Conservation (phyloP, 2,797 vertebrate species). For the Microtus obscurus region DNA sequence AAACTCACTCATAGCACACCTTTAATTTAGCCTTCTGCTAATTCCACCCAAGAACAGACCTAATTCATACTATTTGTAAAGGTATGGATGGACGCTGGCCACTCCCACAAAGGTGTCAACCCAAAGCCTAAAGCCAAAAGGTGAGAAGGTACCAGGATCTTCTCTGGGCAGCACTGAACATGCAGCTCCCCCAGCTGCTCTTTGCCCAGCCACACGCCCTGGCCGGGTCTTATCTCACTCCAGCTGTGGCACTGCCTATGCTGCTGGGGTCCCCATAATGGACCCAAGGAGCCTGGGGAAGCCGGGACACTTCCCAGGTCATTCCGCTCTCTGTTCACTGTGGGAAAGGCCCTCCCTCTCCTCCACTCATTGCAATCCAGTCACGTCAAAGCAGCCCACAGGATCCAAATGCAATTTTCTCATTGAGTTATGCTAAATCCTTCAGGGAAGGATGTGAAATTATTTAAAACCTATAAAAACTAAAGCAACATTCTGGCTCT, state of each 20-base stretch:
- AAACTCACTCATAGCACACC: background rate
- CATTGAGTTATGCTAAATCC: slow-evolving; percentile 85
- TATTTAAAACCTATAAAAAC: slow-evolving; percentile 86
- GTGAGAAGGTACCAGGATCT: background rate
- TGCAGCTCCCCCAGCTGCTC: background rate
- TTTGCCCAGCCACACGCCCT: background rate
- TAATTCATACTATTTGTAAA: background rate
- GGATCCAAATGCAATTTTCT: slow-evolving; percentile 86
- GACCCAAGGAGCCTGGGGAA: background rate
- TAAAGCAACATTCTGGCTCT: slow-evolving; percentile 83
- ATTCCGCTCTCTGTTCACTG: background rate
- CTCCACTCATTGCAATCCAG: slow-evolving; percentile 80
- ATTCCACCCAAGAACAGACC: background rate
- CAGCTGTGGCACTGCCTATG: background rate
- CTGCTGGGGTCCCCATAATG: background rate
- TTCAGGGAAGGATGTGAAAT: slow-evolving; percentile 84
- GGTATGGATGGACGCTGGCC: background rate
- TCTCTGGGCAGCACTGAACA: rapidly evolving
- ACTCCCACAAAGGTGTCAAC: background rate
- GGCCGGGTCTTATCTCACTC: background rate
- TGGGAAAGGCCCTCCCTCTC: slow-evolving; percentile 58
- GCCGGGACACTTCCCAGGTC: background rate
- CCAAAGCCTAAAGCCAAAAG: background rate
- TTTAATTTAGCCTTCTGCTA: background rate
- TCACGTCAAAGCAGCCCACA: slow-evolving; percentile 80